These are phyloP conservation scores for Lasioglossum albipes DNA, from an alignment of 1,140 invertebrate genomes.

Conservation along the genomic window DNA sequence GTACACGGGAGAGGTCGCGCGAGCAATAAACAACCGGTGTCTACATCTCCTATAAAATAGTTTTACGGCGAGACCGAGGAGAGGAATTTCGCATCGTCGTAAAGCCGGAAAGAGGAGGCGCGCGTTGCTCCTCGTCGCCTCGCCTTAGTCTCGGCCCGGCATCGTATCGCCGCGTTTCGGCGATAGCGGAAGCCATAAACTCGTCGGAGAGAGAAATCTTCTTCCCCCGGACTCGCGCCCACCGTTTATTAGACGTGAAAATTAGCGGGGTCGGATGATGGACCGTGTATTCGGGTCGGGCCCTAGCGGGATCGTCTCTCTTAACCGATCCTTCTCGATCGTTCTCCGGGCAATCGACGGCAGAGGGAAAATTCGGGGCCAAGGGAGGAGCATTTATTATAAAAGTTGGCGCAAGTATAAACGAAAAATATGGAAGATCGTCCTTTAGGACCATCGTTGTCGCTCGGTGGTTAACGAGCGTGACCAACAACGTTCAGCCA, in stretches of 20 bases:
- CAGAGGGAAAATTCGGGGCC: too few species aligned
- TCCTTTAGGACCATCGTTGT: too few species aligned
- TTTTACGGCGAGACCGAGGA: slow-evolving; percentile 69
- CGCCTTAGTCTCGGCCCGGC: too few species aligned
- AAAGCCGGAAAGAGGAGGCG: slow-evolving; percentile 62
- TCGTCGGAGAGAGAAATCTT: slow-evolving; percentile 11
- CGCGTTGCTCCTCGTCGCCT: slow-evolving; percentile 47
- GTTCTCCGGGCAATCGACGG: too few species aligned
- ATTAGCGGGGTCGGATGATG: slow-evolving; percentile 58
- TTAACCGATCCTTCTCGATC: background rate
- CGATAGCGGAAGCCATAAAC: slow-evolving; percentile 63
- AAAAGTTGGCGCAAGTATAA: too few species aligned
- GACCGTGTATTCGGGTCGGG: background rate
- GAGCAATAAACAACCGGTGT: slow-evolving; percentile 67
- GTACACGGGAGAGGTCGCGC: slow-evolving; percentile 60
- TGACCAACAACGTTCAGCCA: too few species aligned
- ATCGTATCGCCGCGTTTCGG: slow-evolving; percentile 40
- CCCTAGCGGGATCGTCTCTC: background rate
- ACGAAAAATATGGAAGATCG: too few species aligned
- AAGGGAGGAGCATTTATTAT: too few species aligned
- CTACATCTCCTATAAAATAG: slow-evolving; percentile 77
- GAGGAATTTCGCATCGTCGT: slow-evolving; percentile 77
- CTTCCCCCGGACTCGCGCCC: background rate
- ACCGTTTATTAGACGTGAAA: slow-evolving; percentile 66
- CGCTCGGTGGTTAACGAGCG: too few species aligned